Evolutionary conservation across 2,888 invertebrate genomes (phyloP).

Genomic region (Tanypteryx hageni): DNA sequence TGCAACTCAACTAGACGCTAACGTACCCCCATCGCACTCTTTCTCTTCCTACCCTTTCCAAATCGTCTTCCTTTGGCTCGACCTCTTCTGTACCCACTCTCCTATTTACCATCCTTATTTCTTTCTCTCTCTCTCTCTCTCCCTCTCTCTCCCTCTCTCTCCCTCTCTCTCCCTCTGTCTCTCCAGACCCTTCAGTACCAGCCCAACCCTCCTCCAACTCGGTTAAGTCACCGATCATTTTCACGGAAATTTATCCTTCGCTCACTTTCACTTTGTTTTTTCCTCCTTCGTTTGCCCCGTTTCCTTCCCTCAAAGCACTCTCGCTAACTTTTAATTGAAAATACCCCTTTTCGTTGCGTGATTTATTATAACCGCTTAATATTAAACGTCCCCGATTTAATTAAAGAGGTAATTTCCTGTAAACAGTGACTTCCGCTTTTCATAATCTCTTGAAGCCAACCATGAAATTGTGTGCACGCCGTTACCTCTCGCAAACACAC

Average conservation of each 20-base stretch:
- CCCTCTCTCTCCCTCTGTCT: neutral
- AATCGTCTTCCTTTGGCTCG: neutral
- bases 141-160: neutral
- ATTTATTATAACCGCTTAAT: too few species aligned
- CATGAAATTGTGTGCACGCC: conserved; percentile 13
- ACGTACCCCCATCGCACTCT: neutral
- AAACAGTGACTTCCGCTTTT: neutral
- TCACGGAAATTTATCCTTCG: conserved; percentile 13
- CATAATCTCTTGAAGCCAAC: neutral
- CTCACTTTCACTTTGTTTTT: conserved; percentile 32
- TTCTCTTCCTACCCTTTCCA: neutral
- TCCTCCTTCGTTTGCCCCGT: neutral
- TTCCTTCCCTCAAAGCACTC: neutral
- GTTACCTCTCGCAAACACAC: too few species aligned
- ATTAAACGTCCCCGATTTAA: neutral
- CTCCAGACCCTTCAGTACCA: too few species aligned
- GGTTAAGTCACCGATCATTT: conserved; percentile 41
- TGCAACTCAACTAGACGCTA: conserved; percentile 41
- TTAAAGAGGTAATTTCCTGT: conserved; percentile 7
- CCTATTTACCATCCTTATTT: neutral
- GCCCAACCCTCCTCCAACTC: neutral
- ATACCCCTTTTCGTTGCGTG: too few species aligned
- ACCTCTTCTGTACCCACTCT: neutral
- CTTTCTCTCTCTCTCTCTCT: neutral
- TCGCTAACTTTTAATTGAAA: too few species aligned